Conservation (phyloP, 2,888 invertebrate genomes). For the Lysandra coridon region DNA sequence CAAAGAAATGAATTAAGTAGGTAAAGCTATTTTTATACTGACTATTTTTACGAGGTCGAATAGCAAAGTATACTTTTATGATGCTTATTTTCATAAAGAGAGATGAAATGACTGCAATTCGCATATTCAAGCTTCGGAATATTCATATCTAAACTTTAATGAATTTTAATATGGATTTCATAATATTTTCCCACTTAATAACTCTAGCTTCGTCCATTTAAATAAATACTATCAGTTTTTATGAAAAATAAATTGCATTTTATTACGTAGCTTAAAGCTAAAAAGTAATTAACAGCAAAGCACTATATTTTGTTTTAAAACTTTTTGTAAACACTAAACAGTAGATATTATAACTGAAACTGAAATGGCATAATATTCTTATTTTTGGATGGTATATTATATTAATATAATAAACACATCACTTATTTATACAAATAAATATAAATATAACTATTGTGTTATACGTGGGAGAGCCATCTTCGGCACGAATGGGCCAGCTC, state of each 20-base stretch:
- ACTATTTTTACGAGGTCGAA: background rate
- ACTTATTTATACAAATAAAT: too few species aligned
- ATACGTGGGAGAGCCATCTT: too few species aligned
- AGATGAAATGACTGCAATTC: background rate
- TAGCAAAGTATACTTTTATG: background rate
- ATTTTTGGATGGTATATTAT: too few species aligned
- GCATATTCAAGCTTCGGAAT: background rate
- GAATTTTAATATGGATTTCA: conserved; percentile 6
- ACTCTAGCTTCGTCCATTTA: background rate
- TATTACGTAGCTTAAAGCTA: too few species aligned
- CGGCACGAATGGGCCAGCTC: too few species aligned
- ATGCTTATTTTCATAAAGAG: background rate
- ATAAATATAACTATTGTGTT: too few species aligned
- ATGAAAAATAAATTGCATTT: background rate
- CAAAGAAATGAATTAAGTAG: background rate
- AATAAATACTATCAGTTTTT: background rate
- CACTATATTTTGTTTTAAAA: too few species aligned
- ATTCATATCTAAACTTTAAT: conserved; percentile 18
- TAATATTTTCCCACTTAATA: background rate
- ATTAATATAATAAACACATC: too few species aligned
- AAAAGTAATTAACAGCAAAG: too few species aligned
- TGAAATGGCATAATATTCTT: too few species aligned
- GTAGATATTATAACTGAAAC: too few species aligned
- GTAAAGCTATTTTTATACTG: background rate
- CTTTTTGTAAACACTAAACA: too few species aligned